Base-by-base conservation (phyloP, 2,113 vertebrate genomes). In the Trichomycterus rosablanca region DNA sequence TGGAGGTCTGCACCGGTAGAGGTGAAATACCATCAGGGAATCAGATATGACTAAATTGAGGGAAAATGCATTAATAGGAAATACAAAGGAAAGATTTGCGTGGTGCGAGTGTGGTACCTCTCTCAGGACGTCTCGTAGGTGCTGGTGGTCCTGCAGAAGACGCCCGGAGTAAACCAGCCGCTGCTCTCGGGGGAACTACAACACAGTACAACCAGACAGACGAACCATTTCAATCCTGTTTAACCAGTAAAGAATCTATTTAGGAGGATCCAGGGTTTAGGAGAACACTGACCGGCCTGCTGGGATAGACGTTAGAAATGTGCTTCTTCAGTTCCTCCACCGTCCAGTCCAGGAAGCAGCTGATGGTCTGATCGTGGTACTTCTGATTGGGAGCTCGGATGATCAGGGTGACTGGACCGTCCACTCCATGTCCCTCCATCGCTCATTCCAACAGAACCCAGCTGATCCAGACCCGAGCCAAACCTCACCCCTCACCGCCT, bases 351-450 rank as follows among this genome's bases (percentile, higher is more conserved):
- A 93, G 83, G 74, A 91, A 94, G 82, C 95, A 98, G 86, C 80
- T 89, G 67, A 98, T 85, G 60, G 92, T 93, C 85, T 95, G 94
- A 81, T 98, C 95, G 51, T 90, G 87, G 80, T 95, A 95, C 16
- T 93, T 97, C 87, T 97, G 93, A 81, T 98, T 96, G 73, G 94
- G 94, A 15, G 95, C 90, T 74, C 93, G 95, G 58, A 98, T 93
- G 78, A 97, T 81, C 72, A 97, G 83, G 50, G 91, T 97, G 67
- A 96, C 91, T 5, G 93, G 90, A 74, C 76, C 83, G 68, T 90
- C 89, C 78, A 85, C 78, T 50, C 78, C 81, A 48, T 83, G 83
- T 37, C 86, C 84, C 68, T 91, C 91, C 90, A 93, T 92, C 74
- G 75, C 73, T 81, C 83, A 84, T 83, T 69, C 64, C 78, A 80